Evolutionary conservation across 2,113 vertebrate species (phyloP).

Genomic region (Tiliqua scincoides): DNA sequence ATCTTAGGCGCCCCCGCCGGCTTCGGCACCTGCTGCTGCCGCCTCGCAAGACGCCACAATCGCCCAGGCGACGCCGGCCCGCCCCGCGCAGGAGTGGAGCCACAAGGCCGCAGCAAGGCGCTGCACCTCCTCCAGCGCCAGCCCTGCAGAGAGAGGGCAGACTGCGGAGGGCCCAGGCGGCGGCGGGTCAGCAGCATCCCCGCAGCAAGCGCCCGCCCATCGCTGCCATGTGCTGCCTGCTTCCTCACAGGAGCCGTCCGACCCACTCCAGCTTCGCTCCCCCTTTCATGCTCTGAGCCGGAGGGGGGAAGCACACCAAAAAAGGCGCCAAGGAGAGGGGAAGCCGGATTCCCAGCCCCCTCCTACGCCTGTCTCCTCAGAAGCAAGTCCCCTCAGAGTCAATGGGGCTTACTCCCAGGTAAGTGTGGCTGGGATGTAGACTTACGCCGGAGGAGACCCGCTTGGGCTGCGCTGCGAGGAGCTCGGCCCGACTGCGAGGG

Average conservation of each 20-base stretch:
- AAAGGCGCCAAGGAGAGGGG: too few species aligned
- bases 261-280: too few species aligned
- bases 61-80: neutral
- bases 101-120: neutral
- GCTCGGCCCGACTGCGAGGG: too few species aligned
- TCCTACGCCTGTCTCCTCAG: too few species aligned
- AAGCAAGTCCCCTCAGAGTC: neutral
- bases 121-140: neutral
- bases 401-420: neutral
- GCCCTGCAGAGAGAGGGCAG: neutral
- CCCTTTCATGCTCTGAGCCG: too few species aligned
- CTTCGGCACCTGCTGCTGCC: neutral
- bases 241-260: too few species aligned
- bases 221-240: neutral
- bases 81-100: neutral
- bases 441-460: too few species aligned
- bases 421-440: too few species aligned
- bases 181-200: neutral
- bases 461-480: neutral
- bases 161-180: neutral
- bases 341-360: too few species aligned
- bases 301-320: too few species aligned
- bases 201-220: neutral
- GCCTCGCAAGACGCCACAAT: neutral
- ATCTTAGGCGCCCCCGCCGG: neutral